Base-by-base conservation (phyloP, 1,140 invertebrate species). In the Chelonus insularis region DNA sequence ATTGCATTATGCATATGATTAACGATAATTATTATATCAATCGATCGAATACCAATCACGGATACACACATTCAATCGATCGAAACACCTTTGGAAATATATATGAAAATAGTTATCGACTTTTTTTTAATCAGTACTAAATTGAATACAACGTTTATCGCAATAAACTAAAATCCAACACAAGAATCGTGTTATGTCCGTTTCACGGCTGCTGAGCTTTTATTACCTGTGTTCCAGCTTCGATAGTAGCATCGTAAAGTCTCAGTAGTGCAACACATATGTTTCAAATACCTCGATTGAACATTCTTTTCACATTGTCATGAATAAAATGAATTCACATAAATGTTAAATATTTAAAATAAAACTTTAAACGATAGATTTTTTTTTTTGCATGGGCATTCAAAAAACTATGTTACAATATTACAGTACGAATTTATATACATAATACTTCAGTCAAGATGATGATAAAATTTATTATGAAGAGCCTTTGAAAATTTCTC, bases 21-120 rank as follows among this genome's bases (percentile, higher is more conserved):
- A 57, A 57, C 23, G 55, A 20, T 14, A 57, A 57, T 29, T 8
- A 25, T 20, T n/a, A 45, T 20, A 37, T 43, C 52, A 18, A n/a
- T n/a, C n/a, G n/a, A n/a, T n/a, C n/a, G n/a, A n/a, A n/a, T n/a
- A n/a, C n/a, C n/a, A n/a, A n/a, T n/a, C n/a, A n/a, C n/a, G n/a
- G n/a, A n/a, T n/a, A 29, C 25, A 29, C 25, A 29, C 25, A 3
- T 29, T 29, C 25, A 29, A 4, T 2, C n/a, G 14, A 8, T 12
- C 50, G 29, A 52, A 52, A 52, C 29, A 39, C 41, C 18, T 21
- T 41, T 21, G n/a, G 14, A 41, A 2, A 11, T 56, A 57, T 41
- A 29, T 29, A 29, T 29, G 25, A 29, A 3, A 29, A 29, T 29
- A 29, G 25, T 29, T 29, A 4, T n/a, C n/a, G n/a, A 29, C 25